Conservation (phyloP, 2,888 invertebrate species). For the Leptarthrus brevirostris region DNA sequence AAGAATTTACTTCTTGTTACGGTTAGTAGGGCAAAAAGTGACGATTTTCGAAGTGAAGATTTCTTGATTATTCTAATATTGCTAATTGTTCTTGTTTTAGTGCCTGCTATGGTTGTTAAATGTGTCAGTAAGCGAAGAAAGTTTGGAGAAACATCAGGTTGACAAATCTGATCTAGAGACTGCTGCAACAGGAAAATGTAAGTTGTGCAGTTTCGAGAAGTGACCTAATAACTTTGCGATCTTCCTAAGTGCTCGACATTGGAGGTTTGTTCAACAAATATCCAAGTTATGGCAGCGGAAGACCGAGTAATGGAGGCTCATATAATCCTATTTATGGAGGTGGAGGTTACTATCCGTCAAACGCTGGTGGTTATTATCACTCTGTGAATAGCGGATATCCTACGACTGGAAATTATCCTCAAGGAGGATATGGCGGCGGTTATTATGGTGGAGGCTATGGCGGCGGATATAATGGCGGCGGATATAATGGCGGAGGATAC, state of each 20-base stretch:
- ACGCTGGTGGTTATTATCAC: constrained; percentile 4
- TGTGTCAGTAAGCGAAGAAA: constrained; percentile 18
- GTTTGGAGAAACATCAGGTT: constrained; percentile 10
- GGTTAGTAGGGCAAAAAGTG: constrained; percentile 14
- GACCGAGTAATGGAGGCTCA: constrained; percentile 53
- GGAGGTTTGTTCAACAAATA: constrained; percentile 63
- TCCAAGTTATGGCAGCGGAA: constrained; percentile 48
- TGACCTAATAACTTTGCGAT: constrained; percentile 23
- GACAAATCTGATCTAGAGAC: constrained; percentile 63
- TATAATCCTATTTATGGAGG: constrained; percentile 11
- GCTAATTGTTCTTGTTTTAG: constrained; percentile 23
- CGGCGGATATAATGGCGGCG: constrained; percentile 38
- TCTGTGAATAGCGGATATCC: constrained; percentile 18
- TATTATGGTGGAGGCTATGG: not conserved
- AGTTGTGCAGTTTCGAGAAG: constrained; percentile 55
- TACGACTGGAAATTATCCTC: constrained; percentile 51
- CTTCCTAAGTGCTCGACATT: constrained; percentile 64
- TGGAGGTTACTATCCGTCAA: constrained; percentile 54
- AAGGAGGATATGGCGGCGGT: constrained; percentile 50
- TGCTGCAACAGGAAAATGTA: constrained; percentile 66
- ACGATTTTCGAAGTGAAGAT: no score
- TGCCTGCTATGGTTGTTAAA: constrained; percentile 7
- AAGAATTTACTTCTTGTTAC: not conserved
- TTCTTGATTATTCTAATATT: constrained; percentile 12
- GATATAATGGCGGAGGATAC: constrained; percentile 54